These are phyloP conservation scores for Tiphia femorata DNA, from an alignment of 2,888 invertebrate genomes.

Conservation along the genomic window DNA sequence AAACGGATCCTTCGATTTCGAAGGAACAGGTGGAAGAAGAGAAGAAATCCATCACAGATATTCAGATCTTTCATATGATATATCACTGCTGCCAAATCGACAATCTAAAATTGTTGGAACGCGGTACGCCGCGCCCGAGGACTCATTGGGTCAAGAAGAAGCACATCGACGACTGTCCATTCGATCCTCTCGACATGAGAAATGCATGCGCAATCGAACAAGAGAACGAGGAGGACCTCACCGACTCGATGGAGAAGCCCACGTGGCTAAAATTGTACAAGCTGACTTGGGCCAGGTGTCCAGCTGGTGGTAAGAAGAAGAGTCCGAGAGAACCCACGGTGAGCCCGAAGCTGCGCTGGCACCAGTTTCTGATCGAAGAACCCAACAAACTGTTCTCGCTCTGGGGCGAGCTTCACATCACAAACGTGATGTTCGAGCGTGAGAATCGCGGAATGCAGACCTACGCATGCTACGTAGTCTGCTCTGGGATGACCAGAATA, in stretches of 20 bases:
- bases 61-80: conserved; percentile 54
- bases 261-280: conserved; percentile 48
- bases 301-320: conserved; percentile 15
- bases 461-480: conserved; percentile 73
- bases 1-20: neutral
- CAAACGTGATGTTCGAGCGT: conserved; percentile 72
- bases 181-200: conserved; percentile 35
- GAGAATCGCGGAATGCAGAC: conserved; percentile 76
- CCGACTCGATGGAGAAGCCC: conserved; percentile 43
- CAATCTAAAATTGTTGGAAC: conserved; percentile 49
- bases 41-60: conserved; percentile 26
- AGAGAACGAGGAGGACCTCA: conserved; percentile 22
- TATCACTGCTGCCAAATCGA: conserved; percentile 55
- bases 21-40: neutral
- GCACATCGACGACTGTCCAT: conserved; percentile 41
- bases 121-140: conserved; percentile 27
- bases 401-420: conserved; percentile 77
- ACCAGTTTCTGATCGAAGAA: conserved; percentile 79
- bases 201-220: conserved; percentile 33
- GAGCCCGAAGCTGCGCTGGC: conserved; percentile 68
- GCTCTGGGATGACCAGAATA: conserved; percentile 60
- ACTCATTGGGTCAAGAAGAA: conserved; percentile 29
- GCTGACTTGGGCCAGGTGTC: conserved; percentile 48
- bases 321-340: neutral
- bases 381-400: conserved; percentile 78